These are phyloP conservation scores for Neoarius graeffei DNA, from an alignment of 2,113 vertebrate genomes.

Conservation along the genomic window DNA sequence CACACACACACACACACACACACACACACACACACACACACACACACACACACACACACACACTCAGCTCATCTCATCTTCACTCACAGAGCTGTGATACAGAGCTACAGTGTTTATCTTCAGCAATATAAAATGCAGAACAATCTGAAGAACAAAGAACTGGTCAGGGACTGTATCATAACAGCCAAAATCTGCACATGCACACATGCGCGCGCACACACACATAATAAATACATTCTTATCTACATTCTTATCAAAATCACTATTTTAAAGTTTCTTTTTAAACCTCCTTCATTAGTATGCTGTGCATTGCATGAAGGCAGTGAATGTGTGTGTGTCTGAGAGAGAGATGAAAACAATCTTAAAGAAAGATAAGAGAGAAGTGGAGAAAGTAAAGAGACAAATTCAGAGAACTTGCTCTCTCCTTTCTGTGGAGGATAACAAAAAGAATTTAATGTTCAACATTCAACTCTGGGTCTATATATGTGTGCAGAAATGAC, in stretches of 20 bases:
- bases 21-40: constrained; percentile 42
- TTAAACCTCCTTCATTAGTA: neutral
- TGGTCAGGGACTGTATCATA: constrained; percentile 1
- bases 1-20: constrained; percentile 48
- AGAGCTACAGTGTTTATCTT: constrained; percentile 46
- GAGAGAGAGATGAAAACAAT: neutral
- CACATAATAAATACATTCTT: neutral
- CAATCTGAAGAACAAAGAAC: neutral
- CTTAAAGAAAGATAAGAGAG: neutral
- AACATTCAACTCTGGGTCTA: neutral
- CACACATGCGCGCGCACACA: neutral
- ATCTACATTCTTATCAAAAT: neutral
- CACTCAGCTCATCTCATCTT: constrained; percentile 54
- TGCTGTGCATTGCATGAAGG: neutral
- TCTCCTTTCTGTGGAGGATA: neutral
- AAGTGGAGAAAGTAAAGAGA: neutral
- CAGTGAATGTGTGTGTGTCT: neutral
- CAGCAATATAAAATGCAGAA: neutral
- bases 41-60: constrained; percentile 45
- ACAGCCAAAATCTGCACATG: neutral
- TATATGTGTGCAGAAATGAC: neutral
- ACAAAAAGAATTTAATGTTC: neutral
- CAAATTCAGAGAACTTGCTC: neutral
- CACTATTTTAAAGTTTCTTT: neutral
- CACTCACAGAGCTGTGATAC: constrained; percentile 58